phyloP scores from a whole-genome alignment of 2,888 invertebrate genomes.

The Tipula helvola region DNA sequence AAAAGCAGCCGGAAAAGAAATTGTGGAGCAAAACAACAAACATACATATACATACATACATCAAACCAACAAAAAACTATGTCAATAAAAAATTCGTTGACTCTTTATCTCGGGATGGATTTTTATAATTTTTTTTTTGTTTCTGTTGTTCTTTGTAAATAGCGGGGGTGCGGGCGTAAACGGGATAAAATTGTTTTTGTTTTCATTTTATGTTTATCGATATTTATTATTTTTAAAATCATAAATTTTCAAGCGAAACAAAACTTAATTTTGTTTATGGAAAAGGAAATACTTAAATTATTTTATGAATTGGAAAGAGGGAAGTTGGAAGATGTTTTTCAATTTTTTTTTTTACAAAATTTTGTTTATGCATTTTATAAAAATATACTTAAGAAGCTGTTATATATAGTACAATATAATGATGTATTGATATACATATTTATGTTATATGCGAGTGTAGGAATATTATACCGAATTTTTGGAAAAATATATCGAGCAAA shows the following conservation, averaged over 20 bases:
- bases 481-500: background rate
- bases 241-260: background rate
- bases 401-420: background rate
- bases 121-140: background rate
- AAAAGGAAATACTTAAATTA: background rate
- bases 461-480: background rate
- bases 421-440: background rate
- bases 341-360: background rate
- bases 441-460: background rate
- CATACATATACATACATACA: background rate
- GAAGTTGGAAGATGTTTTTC: background rate
- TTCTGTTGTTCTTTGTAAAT: too few species aligned
- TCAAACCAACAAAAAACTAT: background rate
- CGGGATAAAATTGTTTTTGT: background rate
- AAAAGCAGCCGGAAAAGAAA: background rate
- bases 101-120: background rate
- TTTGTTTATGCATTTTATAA: background rate
- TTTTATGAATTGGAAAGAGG: background rate
- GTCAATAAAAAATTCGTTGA: conserved; percentile 4
- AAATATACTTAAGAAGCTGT: background rate
- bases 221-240: background rate
- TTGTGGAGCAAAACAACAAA: background rate
- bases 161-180: background rate
- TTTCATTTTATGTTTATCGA: background rate
- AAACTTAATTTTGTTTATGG: background rate